Percentiles rank a stretch among this genome's conserved stretches.
phyloP scores from a whole-genome alignment of 1,140 invertebrate genomes.

The Drosophila dunni region DNA sequence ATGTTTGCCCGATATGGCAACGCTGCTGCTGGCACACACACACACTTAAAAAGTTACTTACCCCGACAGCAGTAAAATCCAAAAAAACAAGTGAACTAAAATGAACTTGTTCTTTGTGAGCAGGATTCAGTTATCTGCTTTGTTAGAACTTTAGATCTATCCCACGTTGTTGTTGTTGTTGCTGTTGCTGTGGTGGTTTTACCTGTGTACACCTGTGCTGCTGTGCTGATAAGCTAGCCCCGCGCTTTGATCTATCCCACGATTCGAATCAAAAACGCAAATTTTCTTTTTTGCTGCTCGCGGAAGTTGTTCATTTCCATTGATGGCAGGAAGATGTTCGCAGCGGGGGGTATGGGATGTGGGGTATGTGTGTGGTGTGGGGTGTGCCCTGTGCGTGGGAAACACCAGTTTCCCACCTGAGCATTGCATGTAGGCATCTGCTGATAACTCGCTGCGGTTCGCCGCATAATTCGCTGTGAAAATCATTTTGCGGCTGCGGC shows the following conservation, averaged over 20 bases:
- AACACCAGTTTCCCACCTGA: conserved; percentile 59
- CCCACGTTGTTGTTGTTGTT: conserved; percentile 45
- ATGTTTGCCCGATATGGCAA: conserved; percentile 28
- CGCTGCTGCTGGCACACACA: neutral
- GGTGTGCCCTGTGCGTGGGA: conserved; percentile 67
- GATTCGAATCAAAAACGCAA: conserved; percentile 83
- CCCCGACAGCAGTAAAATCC: neutral
- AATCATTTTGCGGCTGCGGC: conserved; percentile 71
- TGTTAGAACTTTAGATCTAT: conserved; percentile 34
- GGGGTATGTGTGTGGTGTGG: conserved; percentile 14
- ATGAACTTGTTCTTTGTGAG: conserved; percentile 4
- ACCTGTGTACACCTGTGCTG: conserved; percentile 40
- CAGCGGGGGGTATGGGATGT: neutral
- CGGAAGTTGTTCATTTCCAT: conserved; percentile 73
- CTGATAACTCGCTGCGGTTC: conserved; percentile 60
- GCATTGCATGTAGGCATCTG: conserved; percentile 56
- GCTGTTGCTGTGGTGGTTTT: neutral
- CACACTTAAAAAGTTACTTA: conserved; percentile 19
- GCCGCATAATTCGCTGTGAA: conserved; percentile 81
- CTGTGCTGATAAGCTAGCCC: conserved; percentile 50
- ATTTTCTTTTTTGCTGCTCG: conserved; percentile 50
- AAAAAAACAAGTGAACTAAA: neutral
- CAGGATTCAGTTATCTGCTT: conserved; percentile 10
- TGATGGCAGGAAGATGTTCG: conserved; percentile 14
- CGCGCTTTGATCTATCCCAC: conserved; percentile 70